These are phyloP conservation scores for Pteropus alecto DNA, from an alignment of 2,113 vertebrate species.

Conservation along the genomic window DNA sequence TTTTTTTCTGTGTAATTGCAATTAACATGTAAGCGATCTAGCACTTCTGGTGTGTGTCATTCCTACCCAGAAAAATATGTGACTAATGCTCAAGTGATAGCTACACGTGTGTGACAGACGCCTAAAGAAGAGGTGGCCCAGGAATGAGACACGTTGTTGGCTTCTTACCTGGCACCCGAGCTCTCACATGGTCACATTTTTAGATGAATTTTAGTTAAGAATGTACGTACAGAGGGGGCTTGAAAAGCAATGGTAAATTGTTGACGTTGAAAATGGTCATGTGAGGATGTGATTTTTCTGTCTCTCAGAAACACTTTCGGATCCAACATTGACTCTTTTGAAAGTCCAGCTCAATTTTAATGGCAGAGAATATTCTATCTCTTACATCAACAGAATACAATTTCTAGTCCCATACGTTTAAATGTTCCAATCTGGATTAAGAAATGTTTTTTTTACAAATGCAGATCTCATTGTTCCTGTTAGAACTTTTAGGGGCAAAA, in stretches of 20 bases:
- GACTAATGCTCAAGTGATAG: not conserved
- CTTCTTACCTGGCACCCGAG: not conserved
- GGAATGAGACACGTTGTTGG: not conserved
- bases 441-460: not conserved
- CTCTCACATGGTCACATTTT: not conserved
- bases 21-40: conserved; percentile 58
- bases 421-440: not conserved
- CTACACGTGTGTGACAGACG: not conserved
- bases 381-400: rapidly evolving
- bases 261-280: rapidly evolving
- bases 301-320: not conserved
- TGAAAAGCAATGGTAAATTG: rapidly evolving
- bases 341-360: not conserved
- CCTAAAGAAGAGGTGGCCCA: not conserved
- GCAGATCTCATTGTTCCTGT: not conserved
- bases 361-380: not conserved
- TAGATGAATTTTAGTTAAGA: not conserved
- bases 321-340: not conserved
- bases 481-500: not conserved
- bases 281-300: not conserved
- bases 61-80: not conserved
- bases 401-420: not conserved
- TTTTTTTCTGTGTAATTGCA: conserved; percentile 55
- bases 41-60: conserved; percentile 2
- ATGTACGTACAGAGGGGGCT: too few species aligned